These are phyloP conservation scores for Turdus rufiventris DNA, from an alignment of 2,113 vertebrate species.

Conservation along the genomic window DNA sequence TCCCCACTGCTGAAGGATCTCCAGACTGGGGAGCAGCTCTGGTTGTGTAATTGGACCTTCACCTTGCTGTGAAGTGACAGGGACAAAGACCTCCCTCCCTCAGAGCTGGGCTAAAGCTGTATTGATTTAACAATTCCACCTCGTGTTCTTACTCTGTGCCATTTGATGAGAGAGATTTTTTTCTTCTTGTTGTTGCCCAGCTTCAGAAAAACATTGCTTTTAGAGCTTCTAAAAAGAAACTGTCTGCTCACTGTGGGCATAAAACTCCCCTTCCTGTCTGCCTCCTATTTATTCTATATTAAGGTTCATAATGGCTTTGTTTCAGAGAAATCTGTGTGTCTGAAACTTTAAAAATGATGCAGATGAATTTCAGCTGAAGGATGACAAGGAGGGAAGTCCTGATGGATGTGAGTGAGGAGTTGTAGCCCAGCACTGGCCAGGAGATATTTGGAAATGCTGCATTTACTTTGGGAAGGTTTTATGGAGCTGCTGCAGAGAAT, in stretches of 20 bases:
- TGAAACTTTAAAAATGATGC: not conserved
- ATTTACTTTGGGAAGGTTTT: not conserved
- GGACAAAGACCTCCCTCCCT: not conserved
- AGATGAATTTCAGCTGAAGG: not conserved
- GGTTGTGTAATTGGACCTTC: not conserved
- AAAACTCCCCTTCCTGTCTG: not conserved
- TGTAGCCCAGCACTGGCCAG: not conserved
- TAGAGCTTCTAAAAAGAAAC: not conserved
- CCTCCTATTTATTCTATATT: not conserved
- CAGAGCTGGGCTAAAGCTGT: not conserved
- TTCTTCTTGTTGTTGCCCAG: not conserved
- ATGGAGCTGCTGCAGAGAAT: not conserved
- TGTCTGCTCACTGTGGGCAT: not conserved
- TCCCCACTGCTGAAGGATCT: not conserved
- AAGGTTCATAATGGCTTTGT: not conserved
- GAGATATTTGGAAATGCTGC: not conserved
- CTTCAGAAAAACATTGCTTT: not conserved
- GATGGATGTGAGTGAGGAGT: not conserved
- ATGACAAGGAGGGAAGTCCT: not conserved
- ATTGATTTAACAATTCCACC: not conserved
- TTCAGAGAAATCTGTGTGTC: not conserved
- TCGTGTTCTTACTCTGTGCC: not conserved
- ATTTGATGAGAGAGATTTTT: not conserved
- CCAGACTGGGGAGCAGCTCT: not conserved
- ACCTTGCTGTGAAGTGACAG: not conserved